Conservation (phyloP, 2,113 vertebrate species). For the Oreochromis tanganicae region DNA sequence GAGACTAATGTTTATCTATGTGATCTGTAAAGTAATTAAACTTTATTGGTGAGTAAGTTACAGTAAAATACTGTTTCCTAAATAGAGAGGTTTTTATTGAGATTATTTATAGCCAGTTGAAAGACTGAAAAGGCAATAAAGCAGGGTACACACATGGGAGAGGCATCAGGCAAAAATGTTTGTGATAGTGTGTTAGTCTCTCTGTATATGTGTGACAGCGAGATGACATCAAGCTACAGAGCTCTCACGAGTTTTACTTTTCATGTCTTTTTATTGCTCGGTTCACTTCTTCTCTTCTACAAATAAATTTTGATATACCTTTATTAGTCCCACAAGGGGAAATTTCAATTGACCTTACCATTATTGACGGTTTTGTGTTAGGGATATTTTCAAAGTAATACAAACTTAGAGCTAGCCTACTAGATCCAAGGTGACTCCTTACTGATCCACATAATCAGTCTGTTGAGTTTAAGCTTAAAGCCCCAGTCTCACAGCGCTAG, state of each 20-base stretch:
- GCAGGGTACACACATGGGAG: conserved; percentile 4
- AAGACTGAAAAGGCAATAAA: conserved; percentile 45
- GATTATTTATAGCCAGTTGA: conserved; percentile 35
- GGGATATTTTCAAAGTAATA: background rate
- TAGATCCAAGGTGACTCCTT: background rate
- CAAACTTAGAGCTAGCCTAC: background rate
- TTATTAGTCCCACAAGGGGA: too few relatives aligned
- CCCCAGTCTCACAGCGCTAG: background rate
- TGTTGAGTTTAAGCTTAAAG: background rate
- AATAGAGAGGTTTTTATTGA: conserved; percentile 24
- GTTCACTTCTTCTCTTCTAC: background rate
- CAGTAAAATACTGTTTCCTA: background rate
- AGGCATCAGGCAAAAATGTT: conserved; percentile 1
- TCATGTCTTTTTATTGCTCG: background rate
- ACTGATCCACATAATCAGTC: background rate
- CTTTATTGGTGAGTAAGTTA: background rate
- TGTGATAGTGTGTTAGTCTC: background rate
- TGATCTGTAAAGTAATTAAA: background rate
- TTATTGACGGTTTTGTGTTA: background rate
- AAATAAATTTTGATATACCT: background rate
- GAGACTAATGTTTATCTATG: background rate
- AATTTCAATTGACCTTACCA: background rate
- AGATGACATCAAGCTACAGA: background rate
- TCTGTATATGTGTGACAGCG: background rate
- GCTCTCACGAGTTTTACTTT: background rate